These are phyloP conservation scores for Podiceps cristatus DNA, from an alignment of 2,113 vertebrate genomes.

Conservation along the genomic window DNA sequence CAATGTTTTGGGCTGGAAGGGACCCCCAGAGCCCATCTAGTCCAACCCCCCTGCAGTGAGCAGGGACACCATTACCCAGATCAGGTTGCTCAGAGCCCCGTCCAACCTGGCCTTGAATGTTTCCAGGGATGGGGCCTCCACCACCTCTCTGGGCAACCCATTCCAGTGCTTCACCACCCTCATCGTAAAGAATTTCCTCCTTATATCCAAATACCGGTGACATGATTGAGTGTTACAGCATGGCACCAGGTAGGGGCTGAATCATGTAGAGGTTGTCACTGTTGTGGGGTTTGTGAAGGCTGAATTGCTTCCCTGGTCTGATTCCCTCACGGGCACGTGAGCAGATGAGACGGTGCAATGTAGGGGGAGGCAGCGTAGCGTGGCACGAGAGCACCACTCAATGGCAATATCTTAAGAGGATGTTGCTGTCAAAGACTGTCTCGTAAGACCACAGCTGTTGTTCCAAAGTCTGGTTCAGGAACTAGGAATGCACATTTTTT, in stretches of 20 bases:
- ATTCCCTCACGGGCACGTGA: accelerated
- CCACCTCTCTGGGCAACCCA: too few species aligned
- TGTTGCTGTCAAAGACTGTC: background rate
- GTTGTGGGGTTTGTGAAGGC: background rate
- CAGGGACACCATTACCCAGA: too few species aligned
- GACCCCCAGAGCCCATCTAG: too few species aligned
- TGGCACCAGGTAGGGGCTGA: background rate
- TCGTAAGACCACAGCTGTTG: background rate
- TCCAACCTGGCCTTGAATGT: too few species aligned
- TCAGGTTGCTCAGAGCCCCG: too few species aligned
- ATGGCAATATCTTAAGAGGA: background rate
- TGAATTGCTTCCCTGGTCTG: background rate
- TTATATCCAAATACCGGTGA: too few species aligned
- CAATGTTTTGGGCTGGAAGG: too few species aligned
- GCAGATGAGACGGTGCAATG: background rate
- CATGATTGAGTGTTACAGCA: background rate
- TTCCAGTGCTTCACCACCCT: too few species aligned
- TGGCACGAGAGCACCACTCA: background rate
- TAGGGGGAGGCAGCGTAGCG: background rate
- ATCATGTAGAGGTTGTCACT: background rate
- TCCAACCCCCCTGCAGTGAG: too few species aligned
- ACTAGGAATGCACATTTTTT: background rate
- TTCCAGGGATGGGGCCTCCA: too few species aligned
- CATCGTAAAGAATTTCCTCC: too few species aligned
- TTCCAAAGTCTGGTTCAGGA: background rate